These are phyloP conservation scores for Nanger granti DNA, from an alignment of 2,113 vertebrate species.

Conservation along the genomic window DNA sequence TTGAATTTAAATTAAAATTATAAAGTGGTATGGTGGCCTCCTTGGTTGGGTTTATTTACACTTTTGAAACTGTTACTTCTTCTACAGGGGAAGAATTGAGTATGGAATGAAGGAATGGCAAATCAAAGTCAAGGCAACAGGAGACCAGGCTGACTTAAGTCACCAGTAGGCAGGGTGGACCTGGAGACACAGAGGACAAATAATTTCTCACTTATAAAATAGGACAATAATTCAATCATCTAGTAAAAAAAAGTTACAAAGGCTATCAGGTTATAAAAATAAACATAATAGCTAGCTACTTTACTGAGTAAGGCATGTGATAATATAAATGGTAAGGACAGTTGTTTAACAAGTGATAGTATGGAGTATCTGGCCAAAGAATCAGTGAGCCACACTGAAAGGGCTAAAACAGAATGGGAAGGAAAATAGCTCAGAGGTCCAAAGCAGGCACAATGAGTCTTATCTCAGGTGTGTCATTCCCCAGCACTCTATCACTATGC, in stretches of 20 bases:
- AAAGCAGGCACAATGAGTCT: background rate
- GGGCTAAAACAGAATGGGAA: background rate
- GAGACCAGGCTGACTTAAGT: background rate
- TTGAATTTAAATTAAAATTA: background rate
- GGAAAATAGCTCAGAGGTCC: background rate
- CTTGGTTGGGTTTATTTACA: background rate
- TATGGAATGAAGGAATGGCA: background rate
- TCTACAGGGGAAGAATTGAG: background rate
- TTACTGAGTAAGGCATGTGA: background rate
- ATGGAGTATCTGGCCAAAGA: background rate
- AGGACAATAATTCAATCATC: background rate
- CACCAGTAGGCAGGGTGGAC: background rate
- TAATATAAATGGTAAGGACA: background rate
- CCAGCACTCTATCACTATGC: background rate
- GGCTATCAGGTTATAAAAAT: background rate
- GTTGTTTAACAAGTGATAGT: background rate
- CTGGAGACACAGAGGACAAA: background rate
- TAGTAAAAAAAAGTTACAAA: background rate
- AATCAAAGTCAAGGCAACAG: background rate
- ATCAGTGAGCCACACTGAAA: background rate
- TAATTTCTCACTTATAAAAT: background rate
- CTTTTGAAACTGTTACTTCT: background rate
- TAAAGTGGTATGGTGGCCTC: background rate
- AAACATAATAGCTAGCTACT: background rate
- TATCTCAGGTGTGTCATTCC: background rate